phyloP scores from a whole-genome alignment of 2,888 invertebrate genomes.

The Magallana nippona region DNA sequence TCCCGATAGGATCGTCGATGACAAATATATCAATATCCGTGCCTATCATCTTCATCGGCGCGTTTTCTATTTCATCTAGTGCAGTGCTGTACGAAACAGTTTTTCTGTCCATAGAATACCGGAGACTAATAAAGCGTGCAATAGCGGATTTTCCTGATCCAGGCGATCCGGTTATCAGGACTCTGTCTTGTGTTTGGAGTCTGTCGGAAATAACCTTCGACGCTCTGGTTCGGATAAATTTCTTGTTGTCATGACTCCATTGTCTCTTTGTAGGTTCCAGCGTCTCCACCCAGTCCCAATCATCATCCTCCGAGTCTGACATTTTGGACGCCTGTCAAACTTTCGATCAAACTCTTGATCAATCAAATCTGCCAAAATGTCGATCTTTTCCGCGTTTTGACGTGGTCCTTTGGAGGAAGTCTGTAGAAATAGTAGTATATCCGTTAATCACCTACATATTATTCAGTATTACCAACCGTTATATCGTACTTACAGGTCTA shows the following conservation, averaged over 20 bases:
- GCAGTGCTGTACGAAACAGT: not conserved
- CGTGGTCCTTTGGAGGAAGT: too few relatives aligned
- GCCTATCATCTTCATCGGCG: not conserved
- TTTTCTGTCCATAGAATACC: not conserved
- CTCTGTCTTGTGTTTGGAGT: not conserved
- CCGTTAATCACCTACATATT: too few relatives aligned
- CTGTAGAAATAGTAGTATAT: too few relatives aligned
- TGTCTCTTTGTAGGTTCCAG: not conserved
- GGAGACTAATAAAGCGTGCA: not conserved
- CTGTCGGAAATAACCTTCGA: not conserved
- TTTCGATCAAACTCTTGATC: too few relatives aligned
- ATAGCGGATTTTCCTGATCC: conserved; percentile 36
- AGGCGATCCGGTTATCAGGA: conserved; percentile 9
- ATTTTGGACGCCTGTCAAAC: not conserved
- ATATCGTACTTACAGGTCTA: too few relatives aligned
- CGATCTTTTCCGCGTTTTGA: too few relatives aligned
- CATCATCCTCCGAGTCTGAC: not conserved
- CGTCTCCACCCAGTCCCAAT: not conserved
- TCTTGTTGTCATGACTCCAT: not conserved
- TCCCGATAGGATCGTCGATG: not conserved
- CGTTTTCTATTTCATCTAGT: not conserved
- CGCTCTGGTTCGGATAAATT: conserved; percentile 7
- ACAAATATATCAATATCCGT: conserved; percentile 6
- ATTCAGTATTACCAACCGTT: too few relatives aligned
- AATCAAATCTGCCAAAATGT: too few relatives aligned